Evolutionary conservation across 2,888 invertebrate species (phyloP).

Genomic region (Lasioglossum figueresi): DNA sequence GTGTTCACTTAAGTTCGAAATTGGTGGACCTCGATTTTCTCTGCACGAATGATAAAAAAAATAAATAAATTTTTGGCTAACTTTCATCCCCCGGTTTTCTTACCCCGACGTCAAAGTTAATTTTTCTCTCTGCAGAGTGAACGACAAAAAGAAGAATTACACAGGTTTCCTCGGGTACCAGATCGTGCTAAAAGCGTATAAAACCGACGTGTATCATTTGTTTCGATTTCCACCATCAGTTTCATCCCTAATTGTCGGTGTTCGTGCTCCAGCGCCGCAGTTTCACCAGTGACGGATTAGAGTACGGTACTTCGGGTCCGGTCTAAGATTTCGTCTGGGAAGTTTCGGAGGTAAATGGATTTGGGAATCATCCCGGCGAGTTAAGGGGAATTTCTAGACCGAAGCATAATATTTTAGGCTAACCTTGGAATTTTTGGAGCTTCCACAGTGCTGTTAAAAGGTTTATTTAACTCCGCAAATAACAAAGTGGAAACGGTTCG

Average conservation of each 20-base stretch:
- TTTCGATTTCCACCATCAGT: neutral
- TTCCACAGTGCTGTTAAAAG: neutral
- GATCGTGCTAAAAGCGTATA: neutral
- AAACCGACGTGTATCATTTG: neutral
- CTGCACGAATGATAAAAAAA: no score
- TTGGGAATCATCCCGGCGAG: neutral
- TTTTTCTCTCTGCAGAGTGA: neutral
- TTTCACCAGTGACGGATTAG: neutral
- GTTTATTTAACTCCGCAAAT: no score
- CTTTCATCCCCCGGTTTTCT: neutral
- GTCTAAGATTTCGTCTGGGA: constrained; percentile 11
- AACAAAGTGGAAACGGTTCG: no score
- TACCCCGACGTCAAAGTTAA: neutral
- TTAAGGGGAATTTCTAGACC: neutral
- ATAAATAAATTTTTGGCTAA: no score
- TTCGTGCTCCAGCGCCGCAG: neutral
- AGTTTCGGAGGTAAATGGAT: neutral
- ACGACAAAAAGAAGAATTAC: neutral
- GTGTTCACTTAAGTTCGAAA: neutral
- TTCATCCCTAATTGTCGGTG: neutral
- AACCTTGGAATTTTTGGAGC: neutral
- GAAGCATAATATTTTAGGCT: neutral
- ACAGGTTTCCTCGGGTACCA: neutral
- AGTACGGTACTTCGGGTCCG: neutral
- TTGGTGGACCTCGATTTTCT: neutral